Conservation (phyloP, 2,113 vertebrate species). For the Mobula hypostoma region DNA sequence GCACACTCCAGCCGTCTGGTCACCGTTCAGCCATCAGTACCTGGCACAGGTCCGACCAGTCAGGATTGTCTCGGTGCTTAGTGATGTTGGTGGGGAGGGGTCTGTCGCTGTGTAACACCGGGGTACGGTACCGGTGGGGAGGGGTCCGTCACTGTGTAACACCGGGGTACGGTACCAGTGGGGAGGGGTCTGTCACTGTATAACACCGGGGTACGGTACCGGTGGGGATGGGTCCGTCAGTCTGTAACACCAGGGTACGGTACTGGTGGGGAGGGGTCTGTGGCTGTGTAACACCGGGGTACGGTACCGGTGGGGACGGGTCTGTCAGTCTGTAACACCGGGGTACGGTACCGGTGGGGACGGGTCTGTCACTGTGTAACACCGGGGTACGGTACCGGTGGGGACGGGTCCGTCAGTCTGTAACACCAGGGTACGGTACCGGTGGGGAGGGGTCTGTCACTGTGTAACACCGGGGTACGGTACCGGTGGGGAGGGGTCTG, state of each 20-base stretch:
- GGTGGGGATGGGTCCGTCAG: background rate
- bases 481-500: too few relatives aligned
- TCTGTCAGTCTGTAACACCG: background rate
- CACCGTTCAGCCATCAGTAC: background rate
- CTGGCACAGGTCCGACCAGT: too few relatives aligned
- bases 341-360: background rate
- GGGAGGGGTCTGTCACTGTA: background rate
- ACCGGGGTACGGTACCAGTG: background rate
- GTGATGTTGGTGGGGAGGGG: background rate
- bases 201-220: background rate
- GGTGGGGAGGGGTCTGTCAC: background rate
- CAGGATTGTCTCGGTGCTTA: too few relatives aligned
- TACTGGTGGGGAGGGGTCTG: too few relatives aligned
- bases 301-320: background rate
- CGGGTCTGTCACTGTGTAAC: background rate
- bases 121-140: background rate
- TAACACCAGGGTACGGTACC: background rate
- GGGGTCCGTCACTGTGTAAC: background rate
- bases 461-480: background rate
- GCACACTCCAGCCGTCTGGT: too few relatives aligned
- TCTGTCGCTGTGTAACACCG: too few relatives aligned
- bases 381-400: background rate
- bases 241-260: background rate
- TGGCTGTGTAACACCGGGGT: background rate
- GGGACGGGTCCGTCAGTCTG: background rate